Evolutionary conservation across 2,888 invertebrate genomes (phyloP).

Genomic region (Muschampia staudingeri): DNA sequence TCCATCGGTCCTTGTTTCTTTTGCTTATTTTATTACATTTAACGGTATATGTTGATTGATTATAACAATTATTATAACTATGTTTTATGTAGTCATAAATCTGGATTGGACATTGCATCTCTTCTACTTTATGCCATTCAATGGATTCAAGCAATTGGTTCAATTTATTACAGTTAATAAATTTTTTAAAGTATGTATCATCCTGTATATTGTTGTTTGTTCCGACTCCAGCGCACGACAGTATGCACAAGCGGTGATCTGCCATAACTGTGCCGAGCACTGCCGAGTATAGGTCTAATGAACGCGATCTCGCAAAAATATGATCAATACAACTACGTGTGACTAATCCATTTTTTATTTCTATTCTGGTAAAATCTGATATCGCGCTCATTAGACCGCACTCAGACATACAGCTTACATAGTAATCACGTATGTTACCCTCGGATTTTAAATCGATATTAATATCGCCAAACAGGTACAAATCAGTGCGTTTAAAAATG

Average conservation of each 20-base stretch:
- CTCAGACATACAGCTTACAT: constrained; percentile 36
- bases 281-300: constrained; percentile 53
- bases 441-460: constrained; percentile 39
- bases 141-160: neutral
- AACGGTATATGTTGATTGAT: neutral
- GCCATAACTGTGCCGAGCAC: constrained; percentile 53
- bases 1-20: neutral
- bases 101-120: neutral
- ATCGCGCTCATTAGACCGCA: constrained; percentile 48
- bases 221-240: constrained; percentile 24
- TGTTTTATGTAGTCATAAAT: neutral
- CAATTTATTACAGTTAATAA: neutral
- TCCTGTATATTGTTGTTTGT: neutral
- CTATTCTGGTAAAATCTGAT: constrained; percentile 51
- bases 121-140: neutral
- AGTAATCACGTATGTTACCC: constrained; percentile 31
- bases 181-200: neutral
- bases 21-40: neutral
- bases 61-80: neutral
- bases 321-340: constrained; percentile 57
- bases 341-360: constrained; percentile 39
- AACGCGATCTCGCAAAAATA: constrained; percentile 51
- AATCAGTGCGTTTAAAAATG: constrained; percentile 24
- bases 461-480: constrained; percentile 47
- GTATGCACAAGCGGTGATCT: constrained; percentile 38